Evolutionary conservation across 2,888 invertebrate genomes (phyloP).

Genomic region (Xylocampa areola): DNA sequence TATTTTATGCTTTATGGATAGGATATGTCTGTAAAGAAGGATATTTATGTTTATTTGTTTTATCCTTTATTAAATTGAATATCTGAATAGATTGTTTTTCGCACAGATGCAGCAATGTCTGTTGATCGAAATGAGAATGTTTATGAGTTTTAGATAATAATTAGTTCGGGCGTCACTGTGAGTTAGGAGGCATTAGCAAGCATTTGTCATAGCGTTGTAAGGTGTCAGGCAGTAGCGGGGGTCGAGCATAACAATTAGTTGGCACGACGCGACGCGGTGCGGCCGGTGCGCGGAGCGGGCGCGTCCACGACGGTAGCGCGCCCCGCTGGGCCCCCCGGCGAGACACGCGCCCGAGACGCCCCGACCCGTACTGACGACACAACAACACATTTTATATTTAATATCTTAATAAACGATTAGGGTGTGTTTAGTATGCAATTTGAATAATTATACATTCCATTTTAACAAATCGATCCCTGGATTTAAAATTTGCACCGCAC

Average conservation of each 20-base stretch:
- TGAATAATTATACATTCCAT: conserved; percentile 80
- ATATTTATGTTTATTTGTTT: conserved; percentile 54
- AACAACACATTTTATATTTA: conserved; percentile 78
- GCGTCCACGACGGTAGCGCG: conserved; percentile 77
- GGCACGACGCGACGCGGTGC: conserved; percentile 52
- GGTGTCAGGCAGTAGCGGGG: conserved; percentile 65
- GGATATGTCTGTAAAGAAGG: conserved; percentile 57
- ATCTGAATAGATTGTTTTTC: conserved; percentile 2
- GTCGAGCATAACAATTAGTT: conserved; percentile 78
- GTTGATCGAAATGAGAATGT: background rate
- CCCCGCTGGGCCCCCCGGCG: conserved; percentile 84
- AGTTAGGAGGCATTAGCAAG: conserved; percentile 33
- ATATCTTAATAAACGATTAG: conserved; percentile 88
- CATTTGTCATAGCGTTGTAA: conserved; percentile 69
- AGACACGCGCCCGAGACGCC: conserved; percentile 72
- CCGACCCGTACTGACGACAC: conserved; percentile 54
- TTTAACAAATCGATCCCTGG: conserved; percentile 67
- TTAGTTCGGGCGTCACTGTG: background rate
- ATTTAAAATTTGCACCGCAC: conserved; percentile 46
- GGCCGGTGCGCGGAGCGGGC: conserved; percentile 48
- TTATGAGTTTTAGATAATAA: background rate
- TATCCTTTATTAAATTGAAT: conserved; percentile 8
- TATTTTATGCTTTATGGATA: conserved; percentile 80
- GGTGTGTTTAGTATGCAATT: conserved; percentile 79
- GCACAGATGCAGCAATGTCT: background rate